These are phyloP conservation scores for Dyspetes luteomarginatus DNA, from an alignment of 2,888 invertebrate species.

Conservation along the genomic window DNA sequence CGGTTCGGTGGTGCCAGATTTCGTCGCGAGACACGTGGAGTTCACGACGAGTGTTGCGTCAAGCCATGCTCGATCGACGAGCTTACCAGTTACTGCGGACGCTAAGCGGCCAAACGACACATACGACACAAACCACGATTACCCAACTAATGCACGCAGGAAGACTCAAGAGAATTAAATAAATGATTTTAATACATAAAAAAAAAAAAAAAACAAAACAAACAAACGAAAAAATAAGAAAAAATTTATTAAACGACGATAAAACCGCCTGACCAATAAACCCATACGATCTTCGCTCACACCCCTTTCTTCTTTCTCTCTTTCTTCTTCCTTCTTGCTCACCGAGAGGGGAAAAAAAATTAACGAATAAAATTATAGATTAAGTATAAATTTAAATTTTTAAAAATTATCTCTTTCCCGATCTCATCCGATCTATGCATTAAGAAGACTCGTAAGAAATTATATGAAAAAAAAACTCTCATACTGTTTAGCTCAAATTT, in stretches of 20 bases:
- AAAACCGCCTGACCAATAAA: slow-evolving; percentile 15
- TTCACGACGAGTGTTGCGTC: slow-evolving; percentile 83
- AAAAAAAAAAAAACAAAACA: not conserved
- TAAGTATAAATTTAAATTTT: no score
- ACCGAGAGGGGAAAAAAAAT: slow-evolving; percentile 28
- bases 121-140: not conserved
- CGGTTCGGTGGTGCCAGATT: slow-evolving; percentile 73
- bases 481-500: no score
- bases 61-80: slow-evolving; percentile 81
- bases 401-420: no score
- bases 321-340: not conserved
- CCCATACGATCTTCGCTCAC: not conserved
- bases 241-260: slow-evolving; percentile 10
- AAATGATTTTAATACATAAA: not conserved
- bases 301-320: no score
- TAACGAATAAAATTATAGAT: no score
- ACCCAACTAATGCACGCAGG: not conserved
- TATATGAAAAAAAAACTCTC: no score
- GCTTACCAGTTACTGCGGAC: slow-evolving; percentile 81
- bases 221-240: not conserved
- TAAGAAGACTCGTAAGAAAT: no score
- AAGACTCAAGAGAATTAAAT: slow-evolving; percentile 9
- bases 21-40: slow-evolving; percentile 79
- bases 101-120: not conserved
- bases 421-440: no score